Base-by-base conservation (phyloP, 2,797 vertebrate genomes). In the Halcyon chelicuti region DNA sequence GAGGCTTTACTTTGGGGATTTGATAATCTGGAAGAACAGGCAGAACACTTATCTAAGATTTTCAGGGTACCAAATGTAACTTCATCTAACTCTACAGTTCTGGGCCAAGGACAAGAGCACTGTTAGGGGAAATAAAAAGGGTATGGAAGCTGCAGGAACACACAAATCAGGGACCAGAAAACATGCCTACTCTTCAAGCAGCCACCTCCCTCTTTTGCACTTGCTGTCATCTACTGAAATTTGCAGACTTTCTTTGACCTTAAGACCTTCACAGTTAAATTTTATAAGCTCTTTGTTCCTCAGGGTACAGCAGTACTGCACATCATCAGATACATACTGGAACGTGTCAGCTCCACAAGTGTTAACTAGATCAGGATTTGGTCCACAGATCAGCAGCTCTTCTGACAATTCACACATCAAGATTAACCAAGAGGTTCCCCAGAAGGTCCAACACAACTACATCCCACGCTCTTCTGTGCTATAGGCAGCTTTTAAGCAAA, bases 281-380 rank as follows among this genome's bases (percentile, higher is more conserved):
- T 79, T 94, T 83, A 93, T 83, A 95, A 93, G 83, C 15, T 60
- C 92, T 94, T 96, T 86, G 61, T 28, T 95, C 80, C 94, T 90
- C 61, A 8, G 83, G 67, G 67, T 92, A 84, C 51, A 90, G 57
- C 81, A 61, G 23, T 71, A 63, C 61, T 31, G 67, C 5, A 10
- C 35, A 90, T 47, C 47, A 90, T 51, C 85, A 79, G 80, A 90
- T 58, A 86, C 80, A 14, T 44, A 81, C 1, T 39, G 33, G 74
- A 93, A 94, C 55, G 54, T 15, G 54, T 70, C 93, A 94, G 86
- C 66, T 94, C 73, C 79, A 79, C 86, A 90, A 67, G 86, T 86
- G 86, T 82, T 93, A 92, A 88, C 80, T 79, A 87, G 55, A 60
- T 67, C 80, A 78, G 83, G 51, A 88, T 88, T 86, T 84, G 57